A percentile compares a stretch with the other conserved stretches of the same genome.
Conservation (phyloP, 2,888 invertebrate genomes). For the Dryobota labecula region DNA sequence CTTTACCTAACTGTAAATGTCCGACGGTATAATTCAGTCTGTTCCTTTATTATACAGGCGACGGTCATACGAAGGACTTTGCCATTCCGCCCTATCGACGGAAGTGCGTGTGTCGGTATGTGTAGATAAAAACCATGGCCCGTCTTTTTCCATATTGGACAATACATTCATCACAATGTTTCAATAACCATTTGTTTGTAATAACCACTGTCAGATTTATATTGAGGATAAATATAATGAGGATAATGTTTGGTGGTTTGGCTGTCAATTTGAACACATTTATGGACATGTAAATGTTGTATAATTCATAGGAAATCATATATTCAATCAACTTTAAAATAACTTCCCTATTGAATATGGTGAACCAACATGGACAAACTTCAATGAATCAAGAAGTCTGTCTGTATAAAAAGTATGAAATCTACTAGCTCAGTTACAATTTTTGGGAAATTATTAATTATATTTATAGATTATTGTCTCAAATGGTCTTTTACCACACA, state of each 20-base stretch:
- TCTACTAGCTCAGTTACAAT: background rate
- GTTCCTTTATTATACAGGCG: background rate
- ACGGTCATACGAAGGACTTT: conserved; percentile 20
- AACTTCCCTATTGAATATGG: conserved; percentile 7
- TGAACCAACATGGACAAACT: background rate
- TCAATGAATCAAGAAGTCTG: background rate
- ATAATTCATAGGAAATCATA: conserved; percentile 26
- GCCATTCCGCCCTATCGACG: conserved; percentile 47
- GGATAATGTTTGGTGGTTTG: conserved; percentile 14
- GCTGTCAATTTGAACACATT: conserved; percentile 28
- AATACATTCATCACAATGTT: conserved; percentile 11
- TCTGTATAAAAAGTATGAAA: background rate
- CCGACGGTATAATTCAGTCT: background rate
- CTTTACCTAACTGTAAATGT: conserved; percentile 23
- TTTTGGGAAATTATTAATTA: background rate
- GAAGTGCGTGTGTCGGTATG: conserved; percentile 48
- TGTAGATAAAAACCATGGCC: conserved; percentile 41
- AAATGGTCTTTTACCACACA: background rate
- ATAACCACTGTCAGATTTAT: conserved; percentile 6
- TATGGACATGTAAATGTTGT: background rate
- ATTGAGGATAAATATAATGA: conserved; percentile 40
- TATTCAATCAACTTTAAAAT: conserved; percentile 2
- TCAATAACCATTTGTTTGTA: conserved; percentile 2
- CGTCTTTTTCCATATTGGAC: conserved; percentile 16
- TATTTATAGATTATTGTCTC: background rate